phyloP scores from a whole-genome alignment of 2,888 invertebrate genomes.

The Hypsopygia costalis region DNA sequence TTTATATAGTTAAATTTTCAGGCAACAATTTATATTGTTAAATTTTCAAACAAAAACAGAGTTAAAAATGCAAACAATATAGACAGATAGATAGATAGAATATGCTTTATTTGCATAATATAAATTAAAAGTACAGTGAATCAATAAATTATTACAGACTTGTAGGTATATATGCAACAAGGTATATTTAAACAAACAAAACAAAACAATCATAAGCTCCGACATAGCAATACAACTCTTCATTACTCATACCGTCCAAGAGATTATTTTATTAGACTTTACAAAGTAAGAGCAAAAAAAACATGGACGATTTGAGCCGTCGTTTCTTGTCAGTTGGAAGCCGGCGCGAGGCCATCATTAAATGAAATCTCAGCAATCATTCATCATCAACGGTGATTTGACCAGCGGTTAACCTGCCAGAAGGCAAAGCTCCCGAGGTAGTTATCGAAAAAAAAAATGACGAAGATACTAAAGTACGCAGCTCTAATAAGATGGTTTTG shows the following conservation, averaged over 20 bases:
- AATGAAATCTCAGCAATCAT: conserved; percentile 74
- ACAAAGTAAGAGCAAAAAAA: conserved; percentile 28
- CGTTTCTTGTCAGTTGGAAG: conserved; percentile 60
- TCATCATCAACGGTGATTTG: conserved; percentile 73
- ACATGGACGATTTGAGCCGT: conserved; percentile 36
- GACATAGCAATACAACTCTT: conserved; percentile 26
- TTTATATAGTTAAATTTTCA: no score
- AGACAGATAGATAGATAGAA: no score
- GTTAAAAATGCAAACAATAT: no score
- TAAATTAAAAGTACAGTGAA: no score
- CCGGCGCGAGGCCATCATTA: conserved; percentile 61
- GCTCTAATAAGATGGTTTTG: conserved; percentile 32
- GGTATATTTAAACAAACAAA: conserved; percentile 26
- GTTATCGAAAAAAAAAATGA: conserved; percentile 37
- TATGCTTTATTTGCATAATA: no score
- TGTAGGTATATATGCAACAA: no score
- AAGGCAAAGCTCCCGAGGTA: conserved; percentile 54
- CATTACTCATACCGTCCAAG: conserved; percentile 36
- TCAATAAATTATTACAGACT: no score
- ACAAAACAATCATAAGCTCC: conserved; percentile 7
- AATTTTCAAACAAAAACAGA: no score
- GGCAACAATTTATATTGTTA: no score
- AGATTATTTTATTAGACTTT: conserved; percentile 54
- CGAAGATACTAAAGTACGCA: conserved; percentile 8
- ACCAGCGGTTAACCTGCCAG: conserved; percentile 59